phyloP scores from a whole-genome alignment of 2,797 vertebrate species.

The Calcarius lapponicus region DNA sequence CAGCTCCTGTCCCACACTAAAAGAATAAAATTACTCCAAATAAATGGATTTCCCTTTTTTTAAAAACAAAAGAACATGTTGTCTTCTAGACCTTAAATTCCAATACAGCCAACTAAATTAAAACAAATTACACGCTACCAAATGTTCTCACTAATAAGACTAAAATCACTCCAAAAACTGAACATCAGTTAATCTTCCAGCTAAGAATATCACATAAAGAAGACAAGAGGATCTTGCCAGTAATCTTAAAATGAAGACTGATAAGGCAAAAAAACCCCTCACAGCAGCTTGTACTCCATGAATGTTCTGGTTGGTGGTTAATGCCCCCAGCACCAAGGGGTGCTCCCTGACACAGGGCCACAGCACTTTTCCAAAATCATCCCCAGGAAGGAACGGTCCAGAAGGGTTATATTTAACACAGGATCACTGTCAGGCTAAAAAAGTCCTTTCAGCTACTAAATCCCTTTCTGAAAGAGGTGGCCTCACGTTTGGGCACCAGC shows the following conservation, averaged over 20 bases:
- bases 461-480: conserved; percentile 44
- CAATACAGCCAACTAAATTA: not conserved
- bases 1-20: not conserved
- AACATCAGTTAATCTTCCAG: not conserved
- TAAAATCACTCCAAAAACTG: not conserved
- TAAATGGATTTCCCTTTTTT: not conserved
- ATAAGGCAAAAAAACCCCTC: not conserved
- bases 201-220: not conserved
- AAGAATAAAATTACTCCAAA: not conserved
- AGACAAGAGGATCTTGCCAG: not conserved
- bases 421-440: not conserved
- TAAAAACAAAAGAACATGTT: not conserved
- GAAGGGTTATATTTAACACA: conserved; percentile 1
- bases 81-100: not conserved
- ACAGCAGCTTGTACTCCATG: not conserved
- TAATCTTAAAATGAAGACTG: not conserved
- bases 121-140: not conserved
- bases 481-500: not conserved
- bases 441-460: conserved; percentile 46
- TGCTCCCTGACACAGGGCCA: not conserved
- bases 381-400: not conserved
- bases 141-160: not conserved
- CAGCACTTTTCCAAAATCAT: not conserved
- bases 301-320: not conserved
- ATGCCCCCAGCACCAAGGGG: not conserved